phyloP scores from a whole-genome alignment of 2,797 vertebrate genomes.

The Pseudotriccus pelzelni region DNA sequence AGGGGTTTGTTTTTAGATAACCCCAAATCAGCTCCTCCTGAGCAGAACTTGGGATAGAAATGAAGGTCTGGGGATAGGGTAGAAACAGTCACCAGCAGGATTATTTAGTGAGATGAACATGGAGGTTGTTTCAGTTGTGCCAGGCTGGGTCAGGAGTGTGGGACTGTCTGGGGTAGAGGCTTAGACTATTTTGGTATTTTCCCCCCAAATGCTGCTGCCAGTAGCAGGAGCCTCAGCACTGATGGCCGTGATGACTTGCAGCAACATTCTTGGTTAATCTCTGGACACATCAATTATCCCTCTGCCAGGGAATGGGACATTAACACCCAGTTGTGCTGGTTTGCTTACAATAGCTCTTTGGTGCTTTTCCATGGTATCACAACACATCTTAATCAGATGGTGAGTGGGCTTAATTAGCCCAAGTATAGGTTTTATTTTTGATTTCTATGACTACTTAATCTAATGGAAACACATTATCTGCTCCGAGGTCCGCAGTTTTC shows the following conservation, averaged over 20 bases:
- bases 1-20: not conserved
- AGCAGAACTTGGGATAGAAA: not conserved
- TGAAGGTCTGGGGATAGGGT: no score
- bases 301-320: slow-evolving; percentile 36
- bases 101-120: rapidly evolving
- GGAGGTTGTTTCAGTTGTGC: rapidly evolving
- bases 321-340: slow-evolving; percentile 63
- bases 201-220: not conserved
- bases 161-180: rapidly evolving
- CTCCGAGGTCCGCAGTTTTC: slow-evolving; percentile 72
- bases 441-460: slow-evolving; percentile 79
- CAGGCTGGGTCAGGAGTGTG: rapidly evolving
- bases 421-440: slow-evolving; percentile 79
- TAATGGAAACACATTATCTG: slow-evolving; percentile 79
- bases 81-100: rapidly evolving
- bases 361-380: slow-evolving; percentile 68
- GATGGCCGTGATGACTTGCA: not conserved
- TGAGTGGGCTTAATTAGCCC: slow-evolving; percentile 79
- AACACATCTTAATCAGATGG: slow-evolving; percentile 79
- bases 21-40: not conserved
- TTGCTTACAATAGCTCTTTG: slow-evolving; percentile 69
- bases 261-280: slow-evolving; percentile 56
- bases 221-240: not conserved
- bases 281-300: slow-evolving; percentile 44
- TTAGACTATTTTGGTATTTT: rapidly evolving